phyloP scores from a whole-genome alignment of 2,113 vertebrate species.

The Colossoma macropomum region DNA sequence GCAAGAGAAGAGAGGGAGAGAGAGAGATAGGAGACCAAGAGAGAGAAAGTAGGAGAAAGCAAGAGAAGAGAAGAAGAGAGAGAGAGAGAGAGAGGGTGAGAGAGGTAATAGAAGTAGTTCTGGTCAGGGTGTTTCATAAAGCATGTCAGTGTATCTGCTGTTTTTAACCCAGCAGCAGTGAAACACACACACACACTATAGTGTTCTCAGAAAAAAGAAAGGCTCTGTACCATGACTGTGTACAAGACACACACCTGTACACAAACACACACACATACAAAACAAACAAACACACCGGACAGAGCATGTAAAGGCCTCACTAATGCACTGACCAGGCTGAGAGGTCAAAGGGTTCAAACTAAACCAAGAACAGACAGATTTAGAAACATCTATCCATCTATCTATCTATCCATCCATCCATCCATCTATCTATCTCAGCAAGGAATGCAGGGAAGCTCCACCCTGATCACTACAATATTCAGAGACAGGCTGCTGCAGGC shows the following conservation, averaged over 20 bases:
- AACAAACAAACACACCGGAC: not conserved
- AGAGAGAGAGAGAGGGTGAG: not conserved
- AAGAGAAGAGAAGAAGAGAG: not conserved
- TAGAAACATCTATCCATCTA: no score
- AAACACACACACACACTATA: not conserved
- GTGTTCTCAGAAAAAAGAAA: not conserved
- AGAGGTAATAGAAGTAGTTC: not conserved
- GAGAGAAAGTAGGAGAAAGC: not conserved
- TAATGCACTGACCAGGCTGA: not conserved
- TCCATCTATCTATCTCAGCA: no score
- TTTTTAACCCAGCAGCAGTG: not conserved
- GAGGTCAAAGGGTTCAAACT: not conserved
- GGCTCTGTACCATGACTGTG: not conserved
- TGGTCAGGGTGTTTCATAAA: constrained; percentile 13
- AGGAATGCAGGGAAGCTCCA: no score
- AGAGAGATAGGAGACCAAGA: not conserved
- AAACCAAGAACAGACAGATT: no score
- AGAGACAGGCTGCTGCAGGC: no score
- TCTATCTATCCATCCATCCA: no score
- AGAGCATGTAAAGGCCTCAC: not conserved
- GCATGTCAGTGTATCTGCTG: constrained; percentile 10
- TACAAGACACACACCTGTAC: not conserved
- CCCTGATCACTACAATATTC: no score
- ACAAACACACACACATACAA: not conserved
- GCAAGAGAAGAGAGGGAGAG: not conserved